Conservation (phyloP, 2,797 vertebrate species). For the Acanthornis magna region DNA sequence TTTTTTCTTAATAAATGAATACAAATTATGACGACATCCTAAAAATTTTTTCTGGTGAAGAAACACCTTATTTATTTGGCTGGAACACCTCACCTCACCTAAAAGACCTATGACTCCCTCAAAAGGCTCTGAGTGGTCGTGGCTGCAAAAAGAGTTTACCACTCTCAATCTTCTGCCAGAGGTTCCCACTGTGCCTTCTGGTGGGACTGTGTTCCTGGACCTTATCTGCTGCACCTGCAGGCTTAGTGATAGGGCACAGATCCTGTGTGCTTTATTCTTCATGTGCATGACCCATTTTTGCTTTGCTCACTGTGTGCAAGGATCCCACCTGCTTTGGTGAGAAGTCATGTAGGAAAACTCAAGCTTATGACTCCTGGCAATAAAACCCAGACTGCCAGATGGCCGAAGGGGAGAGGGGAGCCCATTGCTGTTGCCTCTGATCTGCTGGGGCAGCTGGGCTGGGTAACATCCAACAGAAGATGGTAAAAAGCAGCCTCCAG, state of each 20-base stretch:
- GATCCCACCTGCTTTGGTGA: neutral
- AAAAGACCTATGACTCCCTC: neutral
- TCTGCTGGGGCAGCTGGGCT: neutral
- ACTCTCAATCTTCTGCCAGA: neutral
- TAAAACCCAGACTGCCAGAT: neutral
- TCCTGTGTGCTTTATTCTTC: neutral
- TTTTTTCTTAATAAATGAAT: neutral
- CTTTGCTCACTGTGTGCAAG: neutral
- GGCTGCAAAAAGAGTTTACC: neutral
- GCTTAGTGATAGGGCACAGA: neutral
- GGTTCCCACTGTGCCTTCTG: neutral
- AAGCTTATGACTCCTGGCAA: neutral
- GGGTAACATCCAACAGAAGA: neutral
- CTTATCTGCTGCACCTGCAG: neutral
- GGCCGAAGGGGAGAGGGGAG: neutral
- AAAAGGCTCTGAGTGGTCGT: neutral
- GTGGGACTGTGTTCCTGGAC: no score
- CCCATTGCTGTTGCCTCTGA: neutral
- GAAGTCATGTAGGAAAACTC: neutral
- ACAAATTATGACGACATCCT: neutral
- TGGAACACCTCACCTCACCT: neutral
- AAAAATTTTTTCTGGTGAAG: neutral
- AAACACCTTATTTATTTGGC: neutral
- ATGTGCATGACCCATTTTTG: neutral
- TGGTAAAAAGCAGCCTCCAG: neutral